Evolutionary conservation across 2,113 vertebrate species (phyloP).

Genomic region (Ceratotherium simum): DNA sequence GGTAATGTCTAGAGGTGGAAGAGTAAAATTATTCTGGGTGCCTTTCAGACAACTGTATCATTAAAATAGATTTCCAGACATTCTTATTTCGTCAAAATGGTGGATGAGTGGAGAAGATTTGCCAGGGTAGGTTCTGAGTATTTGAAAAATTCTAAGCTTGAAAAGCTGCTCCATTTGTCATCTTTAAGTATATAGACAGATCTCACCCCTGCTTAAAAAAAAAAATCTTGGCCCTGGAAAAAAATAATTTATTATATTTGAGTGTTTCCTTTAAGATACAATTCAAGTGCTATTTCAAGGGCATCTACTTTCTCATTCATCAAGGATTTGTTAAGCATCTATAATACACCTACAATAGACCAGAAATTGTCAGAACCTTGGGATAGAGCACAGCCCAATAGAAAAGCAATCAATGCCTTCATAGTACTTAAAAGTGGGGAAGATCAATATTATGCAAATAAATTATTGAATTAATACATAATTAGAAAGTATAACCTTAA

Average conservation of each 20-base stretch:
- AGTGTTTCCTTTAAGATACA: not conserved
- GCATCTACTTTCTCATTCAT: not conserved
- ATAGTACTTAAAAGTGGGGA: not conserved
- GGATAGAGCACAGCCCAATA: not conserved
- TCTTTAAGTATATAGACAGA: not conserved
- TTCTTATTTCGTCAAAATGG: not conserved
- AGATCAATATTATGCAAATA: not conserved
- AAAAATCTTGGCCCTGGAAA: not conserved
- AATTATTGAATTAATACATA: not conserved
- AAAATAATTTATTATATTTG: not conserved
- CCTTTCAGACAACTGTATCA: not conserved
- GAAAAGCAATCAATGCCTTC: not conserved
- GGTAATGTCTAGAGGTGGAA: not conserved
- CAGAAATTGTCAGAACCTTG: not conserved
- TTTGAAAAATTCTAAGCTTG: not conserved
- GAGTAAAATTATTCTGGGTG: not conserved
- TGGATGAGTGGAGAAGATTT: not conserved
- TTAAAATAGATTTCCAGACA: not conserved
- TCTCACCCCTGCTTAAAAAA: not conserved
- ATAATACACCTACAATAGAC: not conserved
- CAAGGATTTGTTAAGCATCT: not conserved
- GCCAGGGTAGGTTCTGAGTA: not conserved
- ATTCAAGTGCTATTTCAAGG: not conserved
- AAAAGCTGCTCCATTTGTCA: not conserved
- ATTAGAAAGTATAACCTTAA: not conserved